These are phyloP conservation scores for Caenorhabditis sp. DNA, from an alignment of 2,888 invertebrate species.

Conservation along the genomic window DNA sequence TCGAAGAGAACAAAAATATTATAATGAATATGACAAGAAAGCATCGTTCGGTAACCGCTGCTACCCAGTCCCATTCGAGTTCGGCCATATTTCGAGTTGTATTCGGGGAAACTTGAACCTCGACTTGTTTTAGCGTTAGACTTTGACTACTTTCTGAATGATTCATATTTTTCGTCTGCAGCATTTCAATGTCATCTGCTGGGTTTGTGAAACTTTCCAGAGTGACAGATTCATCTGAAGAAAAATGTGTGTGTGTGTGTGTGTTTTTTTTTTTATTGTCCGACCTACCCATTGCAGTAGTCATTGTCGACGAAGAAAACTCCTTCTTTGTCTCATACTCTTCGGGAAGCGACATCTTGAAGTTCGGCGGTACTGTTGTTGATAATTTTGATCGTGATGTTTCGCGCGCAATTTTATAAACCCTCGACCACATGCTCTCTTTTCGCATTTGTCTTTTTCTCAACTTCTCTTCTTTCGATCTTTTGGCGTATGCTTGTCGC, in stretches of 20 bases:
- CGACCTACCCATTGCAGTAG: constrained; percentile 24
- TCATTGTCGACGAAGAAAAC: constrained; percentile 8
- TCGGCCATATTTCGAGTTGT: constrained; percentile 36
- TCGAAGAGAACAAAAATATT: constrained; percentile 31
- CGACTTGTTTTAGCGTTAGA: constrained; percentile 1
- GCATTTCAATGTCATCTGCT: constrained; percentile 20
- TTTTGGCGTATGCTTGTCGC: constrained; percentile 64
- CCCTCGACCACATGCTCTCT: constrained; percentile 48
- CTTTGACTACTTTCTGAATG: constrained; percentile 20
- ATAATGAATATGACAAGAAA: constrained; percentile 32
- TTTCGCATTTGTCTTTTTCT: constrained; percentile 30
- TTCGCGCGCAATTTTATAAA: constrained; percentile 34
- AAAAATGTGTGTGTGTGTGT: too few species aligned
- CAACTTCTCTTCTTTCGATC: constrained; percentile 48
- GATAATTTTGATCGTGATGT: not conserved
- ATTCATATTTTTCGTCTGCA: constrained; percentile 12
- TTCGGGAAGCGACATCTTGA: not conserved
- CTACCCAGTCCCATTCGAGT: constrained; percentile 44
- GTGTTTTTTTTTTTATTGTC: not conserved
- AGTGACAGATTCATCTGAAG: constrained; percentile 25
- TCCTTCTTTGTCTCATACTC: constrained; percentile 5
- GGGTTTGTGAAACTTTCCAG: constrained; percentile 25
- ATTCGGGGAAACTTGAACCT: constrained; percentile 26
- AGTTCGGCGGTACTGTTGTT: not conserved
- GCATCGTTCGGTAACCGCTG: constrained; percentile 30